Percentiles rank a stretch among this genome's conserved stretches.
phyloP scores from a whole-genome alignment of 2,888 invertebrate species.

The Drosophila mettleri region DNA sequence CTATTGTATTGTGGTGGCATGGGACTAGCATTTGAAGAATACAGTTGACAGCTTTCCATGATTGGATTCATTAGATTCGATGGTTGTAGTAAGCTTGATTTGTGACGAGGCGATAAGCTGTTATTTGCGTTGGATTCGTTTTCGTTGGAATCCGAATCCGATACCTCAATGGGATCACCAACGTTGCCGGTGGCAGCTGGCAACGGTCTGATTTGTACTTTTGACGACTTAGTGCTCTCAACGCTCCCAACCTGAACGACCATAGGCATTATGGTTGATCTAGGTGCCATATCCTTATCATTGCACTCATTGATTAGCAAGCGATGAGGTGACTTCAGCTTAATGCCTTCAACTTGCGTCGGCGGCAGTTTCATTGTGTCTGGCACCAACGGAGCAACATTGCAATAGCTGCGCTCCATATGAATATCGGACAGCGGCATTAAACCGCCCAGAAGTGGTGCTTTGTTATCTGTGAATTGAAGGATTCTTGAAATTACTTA shows the following conservation, averaged over 20 bases:
- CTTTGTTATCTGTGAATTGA: slow-evolving; percentile 24
- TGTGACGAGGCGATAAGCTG: not conserved
- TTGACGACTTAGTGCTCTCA: slow-evolving; percentile 3
- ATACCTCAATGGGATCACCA: slow-evolving; percentile 81
- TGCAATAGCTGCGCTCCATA: slow-evolving; percentile 81
- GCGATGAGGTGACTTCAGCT: slow-evolving; percentile 11
- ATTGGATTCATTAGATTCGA: slow-evolving; percentile 15
- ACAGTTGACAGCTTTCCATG: slow-evolving; percentile 7
- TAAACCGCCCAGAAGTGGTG: slow-evolving; percentile 3
- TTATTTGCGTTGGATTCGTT: slow-evolving; percentile 19
- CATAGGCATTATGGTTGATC: slow-evolving; percentile 5
- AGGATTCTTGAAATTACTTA: not conserved
- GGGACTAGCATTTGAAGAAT: slow-evolving; percentile 10
- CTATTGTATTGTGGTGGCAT: slow-evolving; percentile 34
- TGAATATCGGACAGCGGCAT: slow-evolving; percentile 20
- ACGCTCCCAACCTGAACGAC: not conserved
- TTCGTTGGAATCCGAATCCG: slow-evolving; percentile 77
- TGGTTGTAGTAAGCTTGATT: slow-evolving; percentile 27
- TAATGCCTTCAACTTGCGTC: slow-evolving; percentile 14
- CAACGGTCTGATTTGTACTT: slow-evolving; percentile 8
- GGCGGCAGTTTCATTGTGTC: slow-evolving; percentile 77
- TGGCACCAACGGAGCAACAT: slow-evolving; percentile 84
- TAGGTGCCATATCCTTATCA: slow-evolving; percentile 4
- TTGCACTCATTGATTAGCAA: slow-evolving; percentile 4
- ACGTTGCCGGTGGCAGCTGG: slow-evolving; percentile 61